Evolutionary conservation across 2,113 vertebrate genomes (phyloP).

Genomic region (Poeciliopsis turrubarensis): DNA sequence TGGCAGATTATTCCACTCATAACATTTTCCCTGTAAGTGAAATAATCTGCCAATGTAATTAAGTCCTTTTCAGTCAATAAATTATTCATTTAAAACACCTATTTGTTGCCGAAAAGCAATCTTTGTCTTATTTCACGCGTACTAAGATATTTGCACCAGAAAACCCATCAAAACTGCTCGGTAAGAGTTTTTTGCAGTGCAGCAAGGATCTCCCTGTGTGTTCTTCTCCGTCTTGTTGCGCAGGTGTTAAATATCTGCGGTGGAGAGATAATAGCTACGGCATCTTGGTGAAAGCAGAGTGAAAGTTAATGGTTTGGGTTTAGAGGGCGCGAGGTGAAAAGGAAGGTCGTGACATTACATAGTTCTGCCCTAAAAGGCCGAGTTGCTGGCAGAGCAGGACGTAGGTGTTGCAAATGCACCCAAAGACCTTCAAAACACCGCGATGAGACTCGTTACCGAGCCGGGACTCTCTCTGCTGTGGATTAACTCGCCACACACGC

Average conservation of each 20-base stretch:
- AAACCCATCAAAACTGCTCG: too few species aligned
- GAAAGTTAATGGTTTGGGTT: conserved; percentile 70
- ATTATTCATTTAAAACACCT: too few species aligned
- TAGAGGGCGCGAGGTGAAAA: conserved; percentile 53
- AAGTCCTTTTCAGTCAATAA: too few species aligned
- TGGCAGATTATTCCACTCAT: too few species aligned
- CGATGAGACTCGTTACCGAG: conserved; percentile 60
- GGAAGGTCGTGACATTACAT: conserved; percentile 75
- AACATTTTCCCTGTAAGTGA: too few species aligned
- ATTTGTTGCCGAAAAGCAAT: too few species aligned
- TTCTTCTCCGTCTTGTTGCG: conserved; percentile 37
- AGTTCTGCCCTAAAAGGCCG: conserved; percentile 55
- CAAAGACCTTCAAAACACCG: conserved; percentile 64
- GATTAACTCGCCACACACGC: conserved; percentile 41
- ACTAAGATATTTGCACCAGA: too few species aligned
- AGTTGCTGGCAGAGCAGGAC: conserved; percentile 64
- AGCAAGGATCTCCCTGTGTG: conserved; percentile 5
- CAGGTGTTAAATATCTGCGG: conserved; percentile 67
- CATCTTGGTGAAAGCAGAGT: conserved; percentile 67
- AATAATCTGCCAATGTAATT: too few species aligned
- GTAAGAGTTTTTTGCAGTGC: neutral
- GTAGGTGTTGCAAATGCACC: conserved; percentile 56
- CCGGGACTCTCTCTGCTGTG: conserved; percentile 29
- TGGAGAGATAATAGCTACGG: conserved; percentile 35
- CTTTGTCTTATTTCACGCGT: too few species aligned